Evolutionary conservation across 2,113 vertebrate species (phyloP).

Genomic region (Mystacornis crossleyi): DNA sequence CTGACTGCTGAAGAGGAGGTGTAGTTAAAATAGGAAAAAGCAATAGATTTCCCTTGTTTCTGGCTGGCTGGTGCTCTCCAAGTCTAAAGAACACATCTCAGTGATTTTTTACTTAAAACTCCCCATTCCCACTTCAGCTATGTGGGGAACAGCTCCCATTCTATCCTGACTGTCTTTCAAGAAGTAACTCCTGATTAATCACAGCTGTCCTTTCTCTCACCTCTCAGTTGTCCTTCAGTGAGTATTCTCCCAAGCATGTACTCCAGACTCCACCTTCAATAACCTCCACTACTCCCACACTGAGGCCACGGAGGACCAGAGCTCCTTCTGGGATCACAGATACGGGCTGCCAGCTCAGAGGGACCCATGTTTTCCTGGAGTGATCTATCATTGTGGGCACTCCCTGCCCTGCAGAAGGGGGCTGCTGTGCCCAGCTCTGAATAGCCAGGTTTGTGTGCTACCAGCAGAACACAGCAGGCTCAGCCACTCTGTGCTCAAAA

Average conservation of each 20-base stretch:
- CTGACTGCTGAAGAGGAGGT: neutral
- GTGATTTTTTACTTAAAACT: neutral
- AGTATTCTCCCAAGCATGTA: neutral
- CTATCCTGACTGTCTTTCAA: neutral
- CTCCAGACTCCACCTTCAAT: neutral
- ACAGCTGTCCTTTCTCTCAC: neutral
- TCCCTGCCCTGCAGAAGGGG: neutral
- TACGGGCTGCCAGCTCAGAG: neutral
- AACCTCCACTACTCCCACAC: neutral
- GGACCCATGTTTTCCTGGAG: neutral
- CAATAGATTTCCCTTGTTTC: neutral
- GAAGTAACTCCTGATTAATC: neutral
- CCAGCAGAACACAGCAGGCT: neutral
- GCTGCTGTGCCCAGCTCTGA: neutral
- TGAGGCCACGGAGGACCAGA: neutral
- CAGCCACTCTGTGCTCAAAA: neutral
- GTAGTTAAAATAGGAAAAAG: slow-evolving; percentile 3
- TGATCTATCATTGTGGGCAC: neutral
- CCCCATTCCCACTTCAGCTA: neutral
- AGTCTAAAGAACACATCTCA: neutral
- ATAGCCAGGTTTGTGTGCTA: neutral
- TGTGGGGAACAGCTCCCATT: neutral
- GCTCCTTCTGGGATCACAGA: neutral
- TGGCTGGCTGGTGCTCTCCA: neutral
- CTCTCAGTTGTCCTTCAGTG: neutral